Evolutionary conservation across 2,113 vertebrate genomes (phyloP), one percentile per base, ranked within the genome.

Genomic region (Melanotaenia duboulayi): DNA sequence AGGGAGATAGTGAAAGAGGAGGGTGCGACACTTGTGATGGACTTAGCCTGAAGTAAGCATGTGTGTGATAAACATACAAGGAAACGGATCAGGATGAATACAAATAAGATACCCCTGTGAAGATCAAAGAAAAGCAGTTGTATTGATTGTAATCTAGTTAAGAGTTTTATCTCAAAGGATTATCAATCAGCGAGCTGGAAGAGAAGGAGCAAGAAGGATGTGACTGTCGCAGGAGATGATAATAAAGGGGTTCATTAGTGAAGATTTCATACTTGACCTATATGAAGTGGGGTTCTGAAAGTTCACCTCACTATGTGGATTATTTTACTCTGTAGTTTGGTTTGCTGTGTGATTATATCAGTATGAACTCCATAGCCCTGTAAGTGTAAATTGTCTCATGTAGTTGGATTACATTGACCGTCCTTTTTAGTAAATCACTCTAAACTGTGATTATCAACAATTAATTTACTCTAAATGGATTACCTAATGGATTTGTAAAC

Each of bases 1-100:
- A 68, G 65, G 50, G 37, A 64, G 76, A 74, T 37, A 50, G 71
- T 20, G 54, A 76, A 84, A 80, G 74, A 85, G 65, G 81, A 80
- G 87, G 84, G 89, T 64, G 86, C 73, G 90, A 86, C 78, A 75
- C 85, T 84, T 81, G 83, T 32, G 87, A 86, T 83, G 83, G 85
- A 83, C 84, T 84, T 80, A 90, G 87, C 83, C 81, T 80, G 78
- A 67, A 87, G 87, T 76, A 76, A 88, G 50, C 78, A 74, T 1
- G 59, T 78, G 23, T 56, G 78, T 49, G 72, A 91, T 78, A 84
- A 83, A 20, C 73, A 77, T 40, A 78, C 69, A 65, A 66, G 88
- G 88, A 90, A 91, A 85, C 77, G 71, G 90, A 91, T 87, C 60
- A 20, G 76, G 84, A 46, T 35, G 20, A 82, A 84, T 66, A 12